A percentile compares a stretch with the other conserved stretches of the same genome.
These are phyloP conservation scores for Lerema accius DNA, from an alignment of 1,140 invertebrate genomes.

Conservation along the genomic window DNA sequence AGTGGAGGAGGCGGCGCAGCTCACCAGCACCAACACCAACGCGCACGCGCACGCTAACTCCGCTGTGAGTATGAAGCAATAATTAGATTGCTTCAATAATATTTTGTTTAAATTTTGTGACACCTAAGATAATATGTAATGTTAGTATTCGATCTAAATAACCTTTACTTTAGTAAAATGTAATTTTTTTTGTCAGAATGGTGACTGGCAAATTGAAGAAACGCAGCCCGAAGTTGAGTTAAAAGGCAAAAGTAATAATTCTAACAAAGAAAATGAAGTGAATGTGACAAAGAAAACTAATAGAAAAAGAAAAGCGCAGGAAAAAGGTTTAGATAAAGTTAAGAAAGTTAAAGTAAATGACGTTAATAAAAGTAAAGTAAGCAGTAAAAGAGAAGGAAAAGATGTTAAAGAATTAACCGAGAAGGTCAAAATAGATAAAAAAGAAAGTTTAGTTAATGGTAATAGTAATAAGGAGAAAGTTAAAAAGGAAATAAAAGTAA, in stretches of 20 bases:
- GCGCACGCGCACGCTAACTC: conserved; percentile 18
- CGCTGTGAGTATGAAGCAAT: conserved; percentile 35
- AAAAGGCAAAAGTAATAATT: conserved; percentile 37
- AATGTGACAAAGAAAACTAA: conserved; percentile 40
- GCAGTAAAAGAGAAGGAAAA: conserved; percentile 12
- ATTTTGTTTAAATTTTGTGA: too few species aligned
- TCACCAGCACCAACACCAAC: too few species aligned
- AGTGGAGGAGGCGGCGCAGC: conserved; percentile 48
- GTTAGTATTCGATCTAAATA: too few species aligned
- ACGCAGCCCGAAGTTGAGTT: conserved; percentile 43
- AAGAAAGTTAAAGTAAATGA: conserved; percentile 37
- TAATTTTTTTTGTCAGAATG: too few species aligned
- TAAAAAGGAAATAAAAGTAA: conserved; percentile 23
- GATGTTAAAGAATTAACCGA: background rate
- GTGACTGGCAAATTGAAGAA: conserved; percentile 60
- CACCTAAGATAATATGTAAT: too few species aligned
- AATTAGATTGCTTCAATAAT: too few species aligned
- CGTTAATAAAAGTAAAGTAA: conserved; percentile 17
- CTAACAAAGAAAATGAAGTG: conserved; percentile 48
- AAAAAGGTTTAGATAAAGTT: conserved; percentile 32
- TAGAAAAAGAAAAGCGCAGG: conserved; percentile 26
- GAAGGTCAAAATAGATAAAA: conserved; percentile 19
- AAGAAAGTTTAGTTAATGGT: conserved; percentile 20
- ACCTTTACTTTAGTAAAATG: too few species aligned
- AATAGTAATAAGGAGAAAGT: conserved; percentile 24